Conservation (phyloP, 2,797 vertebrate species). For the Poecilia picta region DNA sequence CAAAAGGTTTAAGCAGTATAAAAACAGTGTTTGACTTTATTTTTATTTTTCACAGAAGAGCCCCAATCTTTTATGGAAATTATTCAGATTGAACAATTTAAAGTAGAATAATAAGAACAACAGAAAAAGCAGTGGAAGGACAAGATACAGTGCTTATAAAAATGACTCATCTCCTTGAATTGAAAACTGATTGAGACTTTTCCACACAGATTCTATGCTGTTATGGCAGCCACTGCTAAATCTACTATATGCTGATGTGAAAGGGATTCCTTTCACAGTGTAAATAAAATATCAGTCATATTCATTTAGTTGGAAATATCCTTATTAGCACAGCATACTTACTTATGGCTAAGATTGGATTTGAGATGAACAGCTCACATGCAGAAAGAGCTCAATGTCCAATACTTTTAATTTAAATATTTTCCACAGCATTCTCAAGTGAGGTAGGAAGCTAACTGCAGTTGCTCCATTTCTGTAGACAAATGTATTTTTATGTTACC, state of each 20-base stretch:
- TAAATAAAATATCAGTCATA: neutral
- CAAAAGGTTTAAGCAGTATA: neutral
- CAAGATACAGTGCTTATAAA: neutral
- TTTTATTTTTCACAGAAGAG: neutral
- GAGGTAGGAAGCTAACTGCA: no score
- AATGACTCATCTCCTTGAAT: neutral
- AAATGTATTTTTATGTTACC: neutral
- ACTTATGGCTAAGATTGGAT: neutral
- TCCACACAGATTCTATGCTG: neutral
- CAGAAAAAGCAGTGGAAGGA: neutral
- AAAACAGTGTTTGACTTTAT: no score
- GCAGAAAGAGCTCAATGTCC: neutral
- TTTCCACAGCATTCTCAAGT: neutral
- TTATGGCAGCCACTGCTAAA: neutral
- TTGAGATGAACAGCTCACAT: neutral
- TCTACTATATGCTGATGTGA: neutral
- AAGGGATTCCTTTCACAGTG: neutral
- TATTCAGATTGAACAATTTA: neutral
- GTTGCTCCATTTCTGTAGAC: neutral
- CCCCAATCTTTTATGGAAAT: neutral
- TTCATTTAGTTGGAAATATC: neutral
- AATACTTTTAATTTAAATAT: neutral
- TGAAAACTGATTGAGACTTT: neutral
- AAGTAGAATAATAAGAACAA: neutral
- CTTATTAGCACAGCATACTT: neutral